Evolutionary conservation across 1,140 invertebrate species (phyloP).

Genomic region (Drosophila fuyamai): DNA sequence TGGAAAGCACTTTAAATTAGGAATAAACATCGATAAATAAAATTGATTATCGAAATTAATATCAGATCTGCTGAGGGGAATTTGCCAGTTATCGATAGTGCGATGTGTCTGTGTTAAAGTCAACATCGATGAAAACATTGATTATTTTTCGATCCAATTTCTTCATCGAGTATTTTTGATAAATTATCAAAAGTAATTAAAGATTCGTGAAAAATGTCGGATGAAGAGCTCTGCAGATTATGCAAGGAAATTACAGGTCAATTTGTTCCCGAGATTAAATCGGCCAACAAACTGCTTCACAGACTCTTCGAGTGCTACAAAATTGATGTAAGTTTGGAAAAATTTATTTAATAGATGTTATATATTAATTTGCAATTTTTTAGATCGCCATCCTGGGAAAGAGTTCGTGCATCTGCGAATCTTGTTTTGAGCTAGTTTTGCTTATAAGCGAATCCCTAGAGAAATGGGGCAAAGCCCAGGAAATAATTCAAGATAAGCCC

Average conservation of each 20-base stretch:
- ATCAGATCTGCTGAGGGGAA: too few species aligned
- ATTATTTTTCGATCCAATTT: slow-evolving; percentile 15
- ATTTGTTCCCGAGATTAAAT: slow-evolving; percentile 13
- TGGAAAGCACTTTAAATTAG: too few species aligned
- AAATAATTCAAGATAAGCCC: not conserved
- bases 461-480: slow-evolving; percentile 9
- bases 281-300: slow-evolving; percentile 25
- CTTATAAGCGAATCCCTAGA: slow-evolving; percentile 9
- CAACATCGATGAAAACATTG: slow-evolving; percentile 10
- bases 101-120: not conserved
- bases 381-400: slow-evolving; percentile 9
- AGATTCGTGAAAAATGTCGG: slow-evolving; percentile 4
- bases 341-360: not conserved
- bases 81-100: not conserved
- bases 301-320: slow-evolving; percentile 33
- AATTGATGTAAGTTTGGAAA: slow-evolving; percentile 21
- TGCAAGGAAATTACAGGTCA: slow-evolving; percentile 7
- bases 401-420: slow-evolving; percentile 9
- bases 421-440: slow-evolving; percentile 1
- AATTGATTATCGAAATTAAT: not conserved
- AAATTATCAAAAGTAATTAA: not conserved
- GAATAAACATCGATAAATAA: not conserved
- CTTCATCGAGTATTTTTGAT: not conserved
- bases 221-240: slow-evolving; percentile 6
- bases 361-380: too few species aligned